Base-by-base conservation (phyloP, 2,888 invertebrate genomes). In the Ochropleura plecta region DNA sequence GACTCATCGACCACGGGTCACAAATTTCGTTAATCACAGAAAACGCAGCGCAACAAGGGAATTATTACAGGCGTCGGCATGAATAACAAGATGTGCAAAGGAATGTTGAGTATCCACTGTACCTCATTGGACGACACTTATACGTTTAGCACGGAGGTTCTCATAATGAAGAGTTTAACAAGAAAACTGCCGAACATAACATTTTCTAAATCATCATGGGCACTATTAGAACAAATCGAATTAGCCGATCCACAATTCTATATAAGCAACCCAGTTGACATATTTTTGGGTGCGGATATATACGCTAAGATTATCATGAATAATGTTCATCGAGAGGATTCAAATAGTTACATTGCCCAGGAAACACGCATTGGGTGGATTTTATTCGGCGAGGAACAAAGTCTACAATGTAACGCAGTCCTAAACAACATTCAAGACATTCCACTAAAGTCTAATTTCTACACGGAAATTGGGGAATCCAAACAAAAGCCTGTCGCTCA, bases 181-280 rank as follows among this genome's bases (percentile, higher is more conserved):
- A 53, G 53, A 53, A 53, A 53, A n/a, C 53, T 53, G 53, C 53
- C 53, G n/a, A 53, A 53, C 53, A 5, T n/a, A 53, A 53, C n/a
- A 53, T n/a, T 53, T n/a, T 53, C 53, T n/a, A 53, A n/a, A n/a
- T n/a, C n/a, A n/a, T 53, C 53, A 53, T 53, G 53, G 53, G 53
- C 53, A 53, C 9, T n/a, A n/a, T n/a, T 53, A 53, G 53, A 53
- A 53, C n/a, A 53, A 53, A 53, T 53, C 3, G 53, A 51, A 0
- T n/a, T 53, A 14, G 53, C 53, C 10, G 53, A 53, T n/a, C 53
- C 53, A 53, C 53, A 49, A 14, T 49, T 49, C 49, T 49, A 49
- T 49, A 49, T 53, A n/a, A 53, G n/a, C n/a, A 53, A 53, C 53
- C 53, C 53, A 53, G 53, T 53, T 53, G 53, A 53, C 53, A n/a